These are phyloP conservation scores for Colletes latitarsis DNA, from an alignment of 1,140 invertebrate species.

Conservation along the genomic window DNA sequence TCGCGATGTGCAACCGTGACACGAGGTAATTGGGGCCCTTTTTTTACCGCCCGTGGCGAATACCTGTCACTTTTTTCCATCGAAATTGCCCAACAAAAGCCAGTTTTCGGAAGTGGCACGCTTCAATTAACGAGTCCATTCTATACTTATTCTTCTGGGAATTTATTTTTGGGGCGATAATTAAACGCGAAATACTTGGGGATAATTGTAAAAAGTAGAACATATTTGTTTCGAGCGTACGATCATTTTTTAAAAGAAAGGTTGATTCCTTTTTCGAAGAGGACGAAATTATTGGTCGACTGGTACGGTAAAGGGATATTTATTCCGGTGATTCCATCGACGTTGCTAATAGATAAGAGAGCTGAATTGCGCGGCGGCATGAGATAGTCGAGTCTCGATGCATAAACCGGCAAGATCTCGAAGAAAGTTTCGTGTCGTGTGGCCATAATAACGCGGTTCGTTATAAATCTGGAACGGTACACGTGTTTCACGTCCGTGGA, in stretches of 20 bases:
- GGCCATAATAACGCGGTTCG: constrained; percentile 10
- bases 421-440: constrained; percentile 8
- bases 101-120: not conserved
- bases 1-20: constrained; percentile 29
- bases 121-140: constrained; percentile 1
- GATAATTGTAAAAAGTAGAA: too few relatives aligned
- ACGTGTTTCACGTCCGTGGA: constrained; percentile 13
- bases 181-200: too few relatives aligned
- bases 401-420: not conserved
- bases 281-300: too few relatives aligned
- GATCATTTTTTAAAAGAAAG: too few relatives aligned
- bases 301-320: too few relatives aligned
- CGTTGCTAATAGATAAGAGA: too few relatives aligned
- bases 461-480: constrained; percentile 36
- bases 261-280: too few relatives aligned
- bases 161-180: not conserved
- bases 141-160: not conserved
- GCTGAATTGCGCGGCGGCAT: too few relatives aligned
- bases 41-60: not conserved
- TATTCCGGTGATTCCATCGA: not conserved
- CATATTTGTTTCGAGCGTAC: too few relatives aligned
- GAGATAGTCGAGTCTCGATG: not conserved
- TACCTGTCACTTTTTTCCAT: not conserved
- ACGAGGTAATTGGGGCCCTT: constrained; percentile 28
- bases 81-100: not conserved